Percentiles rank a stretch among this genome's conserved stretches.
Evolutionary conservation across 1,140 invertebrate species (phyloP).

Genomic region (Meloidogyne floridensis): DNA sequence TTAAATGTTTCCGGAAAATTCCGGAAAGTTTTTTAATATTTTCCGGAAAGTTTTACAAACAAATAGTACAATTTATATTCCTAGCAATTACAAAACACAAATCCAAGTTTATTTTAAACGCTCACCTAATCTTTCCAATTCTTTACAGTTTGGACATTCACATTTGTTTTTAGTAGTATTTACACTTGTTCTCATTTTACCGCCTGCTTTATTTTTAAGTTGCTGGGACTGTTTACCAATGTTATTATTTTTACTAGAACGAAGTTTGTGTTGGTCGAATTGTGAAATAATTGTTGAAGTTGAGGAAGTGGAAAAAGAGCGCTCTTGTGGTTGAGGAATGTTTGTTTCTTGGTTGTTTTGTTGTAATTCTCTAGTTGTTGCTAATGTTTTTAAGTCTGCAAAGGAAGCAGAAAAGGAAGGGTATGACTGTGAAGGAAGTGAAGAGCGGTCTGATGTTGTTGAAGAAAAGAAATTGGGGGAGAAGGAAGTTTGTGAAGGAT

Average conservation of each 20-base stretch:
- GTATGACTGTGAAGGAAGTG: background rate
- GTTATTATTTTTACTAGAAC: background rate
- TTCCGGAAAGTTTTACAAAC: no score
- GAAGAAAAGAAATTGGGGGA: background rate
- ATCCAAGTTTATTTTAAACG: no score
- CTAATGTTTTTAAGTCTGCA: background rate
- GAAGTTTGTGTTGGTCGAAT: background rate
- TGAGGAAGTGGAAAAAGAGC: background rate
- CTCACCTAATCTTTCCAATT: background rate
- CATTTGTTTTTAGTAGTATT: background rate
- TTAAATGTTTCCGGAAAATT: no score
- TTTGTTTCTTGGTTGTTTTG: background rate
- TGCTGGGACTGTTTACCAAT: background rate
- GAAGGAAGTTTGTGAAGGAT: background rate
- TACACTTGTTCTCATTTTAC: background rate
- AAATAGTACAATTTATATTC: no score
- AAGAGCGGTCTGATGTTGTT: background rate
- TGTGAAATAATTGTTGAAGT: background rate
- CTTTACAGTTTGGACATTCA: slow-evolving; percentile 27
- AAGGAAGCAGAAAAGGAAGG: background rate
- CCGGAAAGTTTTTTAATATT: no score
- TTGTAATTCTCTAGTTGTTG: slow-evolving; percentile 2
- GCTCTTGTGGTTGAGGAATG: background rate
- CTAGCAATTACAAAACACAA: background rate
- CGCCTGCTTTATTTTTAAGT: slow-evolving; percentile 16